Evolutionary conservation across 2,888 invertebrate species (phyloP), one percentile per base, ranked within the genome.

Genomic region (Andrena flavipes): DNA sequence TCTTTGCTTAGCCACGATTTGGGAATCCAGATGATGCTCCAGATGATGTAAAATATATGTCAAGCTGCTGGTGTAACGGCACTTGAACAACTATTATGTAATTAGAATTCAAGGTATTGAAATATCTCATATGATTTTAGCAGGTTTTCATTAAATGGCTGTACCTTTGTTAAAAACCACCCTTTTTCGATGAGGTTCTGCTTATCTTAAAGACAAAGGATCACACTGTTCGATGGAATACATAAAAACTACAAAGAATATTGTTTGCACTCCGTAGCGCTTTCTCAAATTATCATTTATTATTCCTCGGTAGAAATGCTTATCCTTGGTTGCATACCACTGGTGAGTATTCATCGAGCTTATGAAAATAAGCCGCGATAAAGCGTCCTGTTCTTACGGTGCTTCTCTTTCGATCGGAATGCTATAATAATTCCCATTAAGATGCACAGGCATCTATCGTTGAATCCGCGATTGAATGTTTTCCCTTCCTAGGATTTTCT

Each of bases 341-440:
- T 49, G 59, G 13, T 20, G 26, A 68, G 33, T 29, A 51, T 60
- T 62, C 35, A 60, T 51, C 8, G n/a, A 54, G n/a, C 29, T 62
- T 69, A 49, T 29, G 23, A 56, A 65, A 75, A 68, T 49, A 68
- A 75, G 60, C 35, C 51, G 3, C 75, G 35, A 75, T 62, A 51
- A 51, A 51, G 33, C 49, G 48, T 10, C 23, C 33, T 26, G 33
- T 59, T 75, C 59, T 60, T 16, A 49, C 20, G 68, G 23, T 35
- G 35, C 13, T 35, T 16, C 8, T 69, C 35, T 30, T 10, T 20
- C 29, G 8, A 51, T 33, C 8, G 33, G 49, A 51, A 62, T 62
- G 49, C 42, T 51, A 60, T 75, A 75, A 69, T 75, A 62, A 75
- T 75, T 60, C 75, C 54, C 62, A 75, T 69, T 69, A 75, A 51